phyloP scores from a whole-genome alignment of 1,140 invertebrate genomes.

The Papilio helenus region DNA sequence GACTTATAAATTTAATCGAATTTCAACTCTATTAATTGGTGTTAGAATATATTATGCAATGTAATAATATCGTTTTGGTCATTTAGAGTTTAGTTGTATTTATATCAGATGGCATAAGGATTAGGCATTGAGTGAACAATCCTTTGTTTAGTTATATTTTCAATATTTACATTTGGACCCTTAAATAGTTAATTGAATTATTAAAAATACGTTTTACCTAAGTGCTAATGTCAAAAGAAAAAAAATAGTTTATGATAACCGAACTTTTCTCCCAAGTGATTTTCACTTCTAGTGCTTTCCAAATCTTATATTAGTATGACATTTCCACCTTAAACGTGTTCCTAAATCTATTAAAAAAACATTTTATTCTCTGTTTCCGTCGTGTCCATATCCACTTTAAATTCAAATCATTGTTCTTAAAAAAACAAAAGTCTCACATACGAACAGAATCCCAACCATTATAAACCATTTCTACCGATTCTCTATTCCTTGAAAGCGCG shows the following conservation, averaged over 20 bases:
- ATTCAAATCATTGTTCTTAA: neutral
- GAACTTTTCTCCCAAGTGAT: too few species aligned
- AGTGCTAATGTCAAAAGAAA: too few species aligned
- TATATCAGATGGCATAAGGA: slow-evolving; percentile 40
- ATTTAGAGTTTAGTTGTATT: slow-evolving; percentile 43
- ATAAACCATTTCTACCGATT: slow-evolving; percentile 18
- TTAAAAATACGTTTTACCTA: too few species aligned
- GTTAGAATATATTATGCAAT: neutral
- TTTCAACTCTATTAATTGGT: slow-evolving; percentile 30
- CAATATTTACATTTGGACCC: neutral
- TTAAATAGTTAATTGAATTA: too few species aligned
- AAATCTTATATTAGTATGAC: too few species aligned
- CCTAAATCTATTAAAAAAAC: too few species aligned
- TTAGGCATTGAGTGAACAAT: neutral
- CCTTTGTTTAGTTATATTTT: neutral
- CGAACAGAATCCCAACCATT: slow-evolving; percentile 4
- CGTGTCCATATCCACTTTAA: neutral
- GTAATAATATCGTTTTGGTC: neutral
- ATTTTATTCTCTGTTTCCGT: too few species aligned
- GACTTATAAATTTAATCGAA: slow-evolving; percentile 30
- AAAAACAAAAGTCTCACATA: neutral
- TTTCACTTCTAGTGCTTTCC: too few species aligned
- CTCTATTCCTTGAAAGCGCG: slow-evolving; percentile 11
- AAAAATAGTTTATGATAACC: too few species aligned
- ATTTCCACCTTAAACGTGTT: neutral